Base-by-base conservation (phyloP, 2,113 vertebrate genomes). In the Leuciscus idus region DNA sequence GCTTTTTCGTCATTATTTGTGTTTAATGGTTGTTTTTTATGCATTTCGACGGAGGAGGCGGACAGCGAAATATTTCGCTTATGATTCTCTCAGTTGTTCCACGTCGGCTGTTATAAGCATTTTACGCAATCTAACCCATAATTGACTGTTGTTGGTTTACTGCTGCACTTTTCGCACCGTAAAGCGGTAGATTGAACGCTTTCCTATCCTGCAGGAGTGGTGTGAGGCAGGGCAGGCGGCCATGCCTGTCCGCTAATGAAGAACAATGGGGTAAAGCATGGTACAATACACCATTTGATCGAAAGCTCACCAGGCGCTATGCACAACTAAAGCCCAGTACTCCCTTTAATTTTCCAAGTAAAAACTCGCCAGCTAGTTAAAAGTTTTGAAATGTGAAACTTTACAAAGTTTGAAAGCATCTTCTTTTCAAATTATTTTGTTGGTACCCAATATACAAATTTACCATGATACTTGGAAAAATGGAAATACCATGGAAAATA, bases 181-280 rank as follows among this genome's bases (percentile, higher is more conserved):
- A 68, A 81, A 77, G 62, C 68, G 55, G 28, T 36, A 79, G 76
- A 77, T 33, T 73, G 50, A 48, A 61, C 12, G 52, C 77, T 26
- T 36, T 57, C 6, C 75, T 62, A 33, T 55, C 59, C 70, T 84
- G 76, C 55, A 87, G 64, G 75, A 73, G 83, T 83, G 80, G 85
- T 83, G 78, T 87, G 80, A 88, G 68, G 83, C 62, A 87, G 87
- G 84, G 85, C 89, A 90, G 84, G 85, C 89, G 87, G 89, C 89
- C 87, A 88, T 90, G 87, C 87, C 85, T 74, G 75, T 74, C 61
- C 84, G 62, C 85, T 85, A 87, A 88, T 88, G 83, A 86, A 88
- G 89, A 90, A 90, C 89, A 90, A 90, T 88, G 74, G 89, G 87
- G 85, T 85, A 84, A 87, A 87, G 75, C 79, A 80, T 88, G 85